phyloP scores from a whole-genome alignment of 2,113 vertebrate species.

The Zapus hudsonius region DNA sequence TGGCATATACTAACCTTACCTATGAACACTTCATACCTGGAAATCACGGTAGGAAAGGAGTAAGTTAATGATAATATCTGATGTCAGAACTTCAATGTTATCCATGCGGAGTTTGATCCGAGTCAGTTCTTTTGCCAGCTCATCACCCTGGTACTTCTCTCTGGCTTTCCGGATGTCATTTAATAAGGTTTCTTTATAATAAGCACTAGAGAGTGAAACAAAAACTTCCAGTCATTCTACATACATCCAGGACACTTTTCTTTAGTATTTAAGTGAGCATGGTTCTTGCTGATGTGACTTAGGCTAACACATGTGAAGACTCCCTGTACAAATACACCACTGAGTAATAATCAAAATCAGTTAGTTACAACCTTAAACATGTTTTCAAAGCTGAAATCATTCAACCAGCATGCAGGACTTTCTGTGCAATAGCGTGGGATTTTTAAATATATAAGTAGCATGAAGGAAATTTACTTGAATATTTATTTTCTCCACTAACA shows the following conservation, averaged over 20 bases:
- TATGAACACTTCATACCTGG: constrained; percentile 87
- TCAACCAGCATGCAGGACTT: neutral
- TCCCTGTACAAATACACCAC: constrained; percentile 7
- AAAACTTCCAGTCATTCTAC: neutral
- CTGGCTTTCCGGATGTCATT: constrained; percentile 96
- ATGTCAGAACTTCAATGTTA: constrained; percentile 94
- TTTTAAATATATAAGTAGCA: neutral
- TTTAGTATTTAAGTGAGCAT: neutral
- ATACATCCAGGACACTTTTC: neutral
- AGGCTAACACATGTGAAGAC: neutral
- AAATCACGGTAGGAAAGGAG: constrained; percentile 97
- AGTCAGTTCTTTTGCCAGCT: constrained; percentile 93
- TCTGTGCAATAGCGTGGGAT: neutral
- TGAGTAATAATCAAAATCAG: neutral
- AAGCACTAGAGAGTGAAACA: constrained; percentile 85
- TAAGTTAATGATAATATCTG: constrained; percentile 96
- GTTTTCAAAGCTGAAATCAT: neutral
- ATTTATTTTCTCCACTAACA: neutral
- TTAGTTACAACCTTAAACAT: constrained; percentile 11
- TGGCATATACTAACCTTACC: neutral
- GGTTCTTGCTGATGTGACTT: neutral
- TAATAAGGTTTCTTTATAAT: constrained; percentile 93
- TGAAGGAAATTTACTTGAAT: neutral
- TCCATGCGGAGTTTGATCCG: constrained; percentile 96
- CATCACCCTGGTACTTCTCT: constrained; percentile 95